Evolutionary conservation across 53 echinoderm and acorn worm genomes (phyloP), one percentile per base, ranked within the genome.

Genomic region (Echinarachnius parma): DNA sequence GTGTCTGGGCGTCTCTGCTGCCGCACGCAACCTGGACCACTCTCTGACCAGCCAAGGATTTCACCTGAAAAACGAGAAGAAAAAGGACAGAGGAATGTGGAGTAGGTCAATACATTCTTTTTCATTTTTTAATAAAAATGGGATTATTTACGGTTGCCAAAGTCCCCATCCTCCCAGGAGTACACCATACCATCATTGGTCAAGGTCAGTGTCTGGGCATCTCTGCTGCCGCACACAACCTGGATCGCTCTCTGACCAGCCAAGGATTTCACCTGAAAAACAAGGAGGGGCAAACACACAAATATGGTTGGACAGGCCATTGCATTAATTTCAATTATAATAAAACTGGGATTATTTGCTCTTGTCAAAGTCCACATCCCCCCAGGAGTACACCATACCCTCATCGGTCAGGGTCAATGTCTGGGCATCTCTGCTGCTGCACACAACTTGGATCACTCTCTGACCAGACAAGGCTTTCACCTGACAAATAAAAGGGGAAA

Each of bases 81-180:
- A n/a, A n/a, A 2, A 66, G 48, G 31, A 57, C 14, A 25, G 21
- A 49, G 11, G 26, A 35, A 28, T 27, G 55, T 4, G 28, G 25
- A n/a, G n/a, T n/a, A n/a, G n/a, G n/a, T n/a, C n/a, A n/a, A n/a
- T n/a, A n/a, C n/a, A n/a, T n/a, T n/a, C n/a, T n/a, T n/a, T n/a
- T n/a, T n/a, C n/a, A n/a, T n/a, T n/a, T n/a, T n/a, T n/a, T n/a
- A n/a, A n/a, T n/a, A n/a, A n/a, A n/a, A n/a, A n/a, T n/a, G n/a
- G n/a, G n/a, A n/a, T n/a, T n/a, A n/a, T n/a, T n/a, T n/a, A n/a
- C 78, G 64, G 50, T 89, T 89, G 53, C 94, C 94, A 69, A 93
- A 93, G 77, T 93, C 94, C 4, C 94, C 94, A 49, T 93, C 94
- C 0, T 89, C 94, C 94, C 94, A 93, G 25, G 94, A 93, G 64